Conservation (phyloP, 2,888 invertebrate genomes). For the Euproctis similis region DNA sequence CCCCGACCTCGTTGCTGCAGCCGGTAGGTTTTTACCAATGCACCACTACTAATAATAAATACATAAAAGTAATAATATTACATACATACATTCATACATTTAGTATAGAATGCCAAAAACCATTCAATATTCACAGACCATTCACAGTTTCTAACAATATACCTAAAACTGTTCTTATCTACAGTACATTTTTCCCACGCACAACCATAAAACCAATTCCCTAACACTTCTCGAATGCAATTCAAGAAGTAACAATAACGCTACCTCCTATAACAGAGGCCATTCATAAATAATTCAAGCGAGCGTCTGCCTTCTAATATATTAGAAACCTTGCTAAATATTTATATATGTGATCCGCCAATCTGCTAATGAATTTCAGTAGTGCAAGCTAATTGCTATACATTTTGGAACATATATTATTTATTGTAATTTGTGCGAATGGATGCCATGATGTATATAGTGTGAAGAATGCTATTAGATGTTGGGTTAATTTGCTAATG, state of each 20-base stretch:
- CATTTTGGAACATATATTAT: constrained; percentile 15
- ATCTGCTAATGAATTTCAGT: constrained; percentile 54
- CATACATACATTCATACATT: neutral
- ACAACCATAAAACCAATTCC: neutral
- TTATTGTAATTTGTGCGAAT: constrained; percentile 8
- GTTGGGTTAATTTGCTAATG: no score
- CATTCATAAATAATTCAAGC: constrained; percentile 49
- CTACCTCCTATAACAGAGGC: constrained; percentile 7
- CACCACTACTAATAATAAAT: no score
- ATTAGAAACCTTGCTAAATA: constrained; percentile 55
- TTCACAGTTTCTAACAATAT: neutral
- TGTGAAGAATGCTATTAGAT: no score
- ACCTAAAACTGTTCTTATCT: neutral
- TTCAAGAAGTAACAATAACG: constrained; percentile 1
- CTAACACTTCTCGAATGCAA: constrained; percentile 1
- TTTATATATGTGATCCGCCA: constrained; percentile 47
- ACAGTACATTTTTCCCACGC: neutral
- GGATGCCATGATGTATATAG: no score
- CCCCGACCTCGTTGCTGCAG: no score
- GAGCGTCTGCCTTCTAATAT: constrained; percentile 48
- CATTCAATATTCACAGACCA: neutral
- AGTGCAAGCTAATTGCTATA: constrained; percentile 13
- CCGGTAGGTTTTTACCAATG: no score
- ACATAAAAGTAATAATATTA: no score
- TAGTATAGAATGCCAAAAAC: neutral